These are phyloP conservation scores for Dynastes tityus DNA, from an alignment of 2,888 invertebrate genomes.

Conservation along the genomic window DNA sequence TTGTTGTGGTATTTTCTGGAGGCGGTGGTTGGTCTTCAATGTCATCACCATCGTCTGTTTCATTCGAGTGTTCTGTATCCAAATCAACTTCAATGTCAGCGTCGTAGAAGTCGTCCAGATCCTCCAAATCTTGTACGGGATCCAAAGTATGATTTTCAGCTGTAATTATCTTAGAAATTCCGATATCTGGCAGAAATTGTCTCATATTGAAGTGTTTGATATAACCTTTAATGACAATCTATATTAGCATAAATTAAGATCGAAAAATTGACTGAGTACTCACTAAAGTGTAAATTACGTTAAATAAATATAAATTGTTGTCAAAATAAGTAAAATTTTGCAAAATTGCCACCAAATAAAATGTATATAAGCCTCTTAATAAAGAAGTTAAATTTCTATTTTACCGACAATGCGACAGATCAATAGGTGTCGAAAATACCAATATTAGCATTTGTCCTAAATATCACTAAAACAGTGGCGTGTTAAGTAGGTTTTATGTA, in stretches of 20 bases:
- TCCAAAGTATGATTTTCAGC: neutral
- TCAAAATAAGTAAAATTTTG: neutral
- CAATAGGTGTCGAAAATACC: too few relatives aligned
- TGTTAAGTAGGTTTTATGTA: too few relatives aligned
- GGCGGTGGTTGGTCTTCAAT: neutral
- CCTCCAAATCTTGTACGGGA: neutral
- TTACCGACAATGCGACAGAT: neutral
- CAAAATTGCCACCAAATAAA: neutral
- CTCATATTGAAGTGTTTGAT: constrained; percentile 14
- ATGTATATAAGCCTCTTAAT: neutral
- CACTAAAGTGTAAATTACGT: neutral
- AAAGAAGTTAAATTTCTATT: neutral
- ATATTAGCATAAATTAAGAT: neutral
- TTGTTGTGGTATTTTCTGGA: neutral
- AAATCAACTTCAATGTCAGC: neutral
- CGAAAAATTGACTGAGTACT: neutral
- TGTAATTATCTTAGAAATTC: neutral
- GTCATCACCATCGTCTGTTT: neutral
- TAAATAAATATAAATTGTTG: neutral
- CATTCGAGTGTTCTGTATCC: neutral
- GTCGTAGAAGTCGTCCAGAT: constrained; percentile 16
- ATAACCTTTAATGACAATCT: neutral
- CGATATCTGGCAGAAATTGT: constrained; percentile 21
- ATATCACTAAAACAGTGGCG: neutral
- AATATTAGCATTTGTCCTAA: neutral